Conservation (phyloP, 2,113 vertebrate genomes). For the Vicugna pacos region DNA sequence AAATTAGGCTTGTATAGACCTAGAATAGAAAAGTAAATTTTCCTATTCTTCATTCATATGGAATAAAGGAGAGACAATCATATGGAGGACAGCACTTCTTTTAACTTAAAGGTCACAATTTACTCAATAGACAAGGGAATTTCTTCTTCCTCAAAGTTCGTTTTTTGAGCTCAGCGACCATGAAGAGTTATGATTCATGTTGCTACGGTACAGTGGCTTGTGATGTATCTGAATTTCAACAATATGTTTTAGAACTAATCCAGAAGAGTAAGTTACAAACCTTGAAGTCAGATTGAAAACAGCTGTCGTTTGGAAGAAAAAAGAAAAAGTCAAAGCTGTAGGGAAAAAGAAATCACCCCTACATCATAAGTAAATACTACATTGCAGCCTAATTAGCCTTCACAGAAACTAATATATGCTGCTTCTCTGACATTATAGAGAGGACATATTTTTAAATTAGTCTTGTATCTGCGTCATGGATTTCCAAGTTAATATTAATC, state of each 20-base stretch:
- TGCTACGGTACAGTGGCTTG: conserved; percentile 77
- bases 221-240: conserved; percentile 81
- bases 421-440: conserved; percentile 43
- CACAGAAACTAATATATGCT: conserved; percentile 53
- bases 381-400: not conserved
- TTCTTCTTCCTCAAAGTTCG: conserved; percentile 80
- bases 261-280: conserved; percentile 72
- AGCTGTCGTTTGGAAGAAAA: conserved; percentile 47
- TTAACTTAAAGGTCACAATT: conserved; percentile 87
- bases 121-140: conserved; percentile 75
- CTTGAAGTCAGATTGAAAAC: conserved; percentile 82
- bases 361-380: conserved; percentile 61
- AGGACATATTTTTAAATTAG: conserved; percentile 64
- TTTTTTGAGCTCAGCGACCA: conserved; percentile 85
- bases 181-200: conserved; percentile 86
- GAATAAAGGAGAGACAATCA: conserved; percentile 68
- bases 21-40: not conserved
- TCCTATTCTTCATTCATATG: conserved; percentile 40
- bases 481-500: conserved; percentile 68
- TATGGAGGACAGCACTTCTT: conserved; percentile 72
- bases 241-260: conserved; percentile 84
- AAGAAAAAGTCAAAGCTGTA: conserved; percentile 25
- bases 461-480: conserved; percentile 66
- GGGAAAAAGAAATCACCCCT: conserved; percentile 29
- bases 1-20: not conserved